phyloP scores from a whole-genome alignment of 2,797 vertebrate genomes.

The Poecilia wingei region DNA sequence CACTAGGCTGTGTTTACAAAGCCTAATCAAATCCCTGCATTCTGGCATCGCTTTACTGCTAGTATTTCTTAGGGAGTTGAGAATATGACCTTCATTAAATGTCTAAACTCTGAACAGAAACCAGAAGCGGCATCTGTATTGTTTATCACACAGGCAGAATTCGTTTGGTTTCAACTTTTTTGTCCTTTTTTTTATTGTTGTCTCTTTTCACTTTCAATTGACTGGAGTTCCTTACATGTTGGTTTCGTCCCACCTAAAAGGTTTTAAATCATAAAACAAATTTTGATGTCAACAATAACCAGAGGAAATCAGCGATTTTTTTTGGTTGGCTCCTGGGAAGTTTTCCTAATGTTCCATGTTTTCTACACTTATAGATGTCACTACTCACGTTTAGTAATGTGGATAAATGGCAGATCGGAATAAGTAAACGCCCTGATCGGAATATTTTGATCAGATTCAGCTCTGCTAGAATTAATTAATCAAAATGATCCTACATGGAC shows the following conservation, averaged over 20 bases:
- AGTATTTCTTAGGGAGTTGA: constrained; percentile 32
- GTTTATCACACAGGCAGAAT: constrained; percentile 29
- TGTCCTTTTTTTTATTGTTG: constrained; percentile 12
- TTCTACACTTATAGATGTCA: not conserved
- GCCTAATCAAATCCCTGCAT: constrained; percentile 6
- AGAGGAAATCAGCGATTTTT: not conserved
- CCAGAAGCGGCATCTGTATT: constrained; percentile 19
- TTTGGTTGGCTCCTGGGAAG: not conserved
- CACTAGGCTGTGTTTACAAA: constrained; percentile 5
- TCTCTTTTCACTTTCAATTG: not conserved
- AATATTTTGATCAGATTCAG: no score
- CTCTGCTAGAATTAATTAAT: no score
- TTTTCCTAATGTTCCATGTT: not conserved
- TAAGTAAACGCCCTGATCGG: no score
- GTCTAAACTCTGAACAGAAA: constrained; percentile 24
- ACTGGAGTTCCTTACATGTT: not conserved
- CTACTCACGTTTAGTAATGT: no score
- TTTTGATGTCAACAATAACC: not conserved
- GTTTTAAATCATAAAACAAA: not conserved
- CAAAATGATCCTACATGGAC: no score
- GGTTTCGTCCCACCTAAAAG: not conserved
- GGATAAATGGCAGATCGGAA: no score
- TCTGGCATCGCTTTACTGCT: constrained; percentile 6
- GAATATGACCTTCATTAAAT: constrained; percentile 37
- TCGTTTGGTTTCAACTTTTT: constrained; percentile 4